These are phyloP conservation scores for Grammatotria lemairii DNA, from an alignment of 2,113 vertebrate species.

Conservation along the genomic window DNA sequence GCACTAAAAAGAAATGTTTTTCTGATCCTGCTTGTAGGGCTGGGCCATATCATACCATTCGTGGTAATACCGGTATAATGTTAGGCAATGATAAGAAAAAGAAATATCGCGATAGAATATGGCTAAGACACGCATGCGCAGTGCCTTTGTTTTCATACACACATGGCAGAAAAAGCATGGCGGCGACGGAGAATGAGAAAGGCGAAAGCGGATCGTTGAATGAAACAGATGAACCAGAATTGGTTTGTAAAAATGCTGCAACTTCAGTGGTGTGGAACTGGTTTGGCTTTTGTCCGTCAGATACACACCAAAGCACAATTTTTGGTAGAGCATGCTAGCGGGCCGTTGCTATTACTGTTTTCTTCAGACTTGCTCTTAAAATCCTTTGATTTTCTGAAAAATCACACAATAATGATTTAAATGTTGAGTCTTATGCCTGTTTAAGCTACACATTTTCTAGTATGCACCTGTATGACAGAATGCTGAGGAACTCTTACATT, in stretches of 20 bases:
- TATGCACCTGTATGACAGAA: background rate
- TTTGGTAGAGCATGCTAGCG: background rate
- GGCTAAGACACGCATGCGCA: background rate
- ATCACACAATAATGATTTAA: background rate
- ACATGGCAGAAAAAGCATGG: background rate
- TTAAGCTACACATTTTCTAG: background rate
- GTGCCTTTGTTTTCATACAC: background rate
- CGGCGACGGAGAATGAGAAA: too few relatives aligned
- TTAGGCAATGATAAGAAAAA: background rate
- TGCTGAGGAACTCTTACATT: background rate
- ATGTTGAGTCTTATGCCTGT: background rate
- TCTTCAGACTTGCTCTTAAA: background rate
- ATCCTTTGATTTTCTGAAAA: background rate
- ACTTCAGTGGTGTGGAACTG: background rate
- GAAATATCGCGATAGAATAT: background rate
- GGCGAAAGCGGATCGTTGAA: too few relatives aligned
- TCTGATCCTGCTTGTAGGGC: background rate
- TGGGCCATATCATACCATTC: background rate
- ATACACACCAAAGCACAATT: background rate
- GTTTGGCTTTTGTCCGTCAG: rapidly evolving
- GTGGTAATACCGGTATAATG: background rate
- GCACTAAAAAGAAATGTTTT: background rate
- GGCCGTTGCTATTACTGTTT: background rate
- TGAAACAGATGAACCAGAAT: too few relatives aligned
- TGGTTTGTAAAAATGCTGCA: background rate